Base-by-base conservation (phyloP, 53 echinoderm and acorn worm species). In the Zoroaster sp. region DNA sequence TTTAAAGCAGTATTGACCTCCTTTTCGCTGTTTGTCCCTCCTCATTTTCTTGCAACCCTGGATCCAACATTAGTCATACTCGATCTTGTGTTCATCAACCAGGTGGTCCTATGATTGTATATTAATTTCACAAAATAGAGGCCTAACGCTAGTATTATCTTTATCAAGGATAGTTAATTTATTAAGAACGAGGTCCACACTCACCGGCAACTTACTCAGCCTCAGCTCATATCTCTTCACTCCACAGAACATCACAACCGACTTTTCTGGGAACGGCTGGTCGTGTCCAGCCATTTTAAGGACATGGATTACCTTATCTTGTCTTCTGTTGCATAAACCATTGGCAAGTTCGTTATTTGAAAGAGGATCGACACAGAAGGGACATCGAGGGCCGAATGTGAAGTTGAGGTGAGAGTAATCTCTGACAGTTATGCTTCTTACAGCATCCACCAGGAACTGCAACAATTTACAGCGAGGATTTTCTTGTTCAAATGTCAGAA, bases 211-310 rank as follows among this genome's bases (percentile, higher is more conserved):
- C 49, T 45, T 45, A 33, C 11, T 17, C 40, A 80, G 43, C 31
- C 10, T 39, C 25, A 23, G 0, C 44, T 80, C 81, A 44, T 40
- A 80, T 66, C 66, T 80, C 28, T 66, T 25, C 42, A 39, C 38
- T 23, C 66, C 66, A 66, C 81, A 80, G 28, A 80, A 30, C 44
- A 80, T 41, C 66, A 66, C 81, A 9, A 55, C 81, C 4, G 81
- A 66, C 42, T 1, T 66, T 25, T 38, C 28, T 6, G 81, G 81
- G 31, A 66, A 66, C 40, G 81, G 41, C 66, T 80, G 25, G 81
- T 80, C 66, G 3, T 65, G 39, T 31, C 81, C 81, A 1, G 81
- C 66, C 66, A 80, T 80, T 23, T 80, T 40, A 28, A 80, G 43
- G n/a, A 80, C 66, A 40, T 80, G 81, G 25, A 80, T 78, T 17